phyloP scores from a whole-genome alignment of 1,140 invertebrate species.

The Diorhabda elongata region DNA sequence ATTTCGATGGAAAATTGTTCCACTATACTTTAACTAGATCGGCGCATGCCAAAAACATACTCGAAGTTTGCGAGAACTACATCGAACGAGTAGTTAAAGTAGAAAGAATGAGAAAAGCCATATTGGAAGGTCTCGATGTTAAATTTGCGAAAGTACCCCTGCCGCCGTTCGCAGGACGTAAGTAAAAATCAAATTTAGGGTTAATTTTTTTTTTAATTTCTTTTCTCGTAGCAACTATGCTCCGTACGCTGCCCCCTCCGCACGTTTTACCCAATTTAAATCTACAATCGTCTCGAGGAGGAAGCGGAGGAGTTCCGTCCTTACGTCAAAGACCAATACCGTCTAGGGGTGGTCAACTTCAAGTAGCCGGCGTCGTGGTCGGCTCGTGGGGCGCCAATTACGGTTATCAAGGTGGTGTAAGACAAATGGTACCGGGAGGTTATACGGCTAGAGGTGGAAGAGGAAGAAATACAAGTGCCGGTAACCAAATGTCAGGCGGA shows the following conservation, averaged over 20 bases:
- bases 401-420: conserved; percentile 48
- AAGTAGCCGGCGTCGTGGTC: conserved; percentile 77
- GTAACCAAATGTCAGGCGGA: background rate
- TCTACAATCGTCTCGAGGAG: conserved; percentile 32
- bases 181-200: background rate
- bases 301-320: conserved; percentile 22
- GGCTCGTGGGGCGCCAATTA: conserved; percentile 75
- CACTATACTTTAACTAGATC: conserved; percentile 75
- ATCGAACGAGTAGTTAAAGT: conserved; percentile 81
- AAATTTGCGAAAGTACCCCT: conserved; percentile 49
- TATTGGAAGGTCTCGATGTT: conserved; percentile 75
- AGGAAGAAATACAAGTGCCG: conserved; percentile 25
- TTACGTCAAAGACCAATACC: conserved; percentile 51
- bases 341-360: conserved; percentile 69
- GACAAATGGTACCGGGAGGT: conserved; percentile 23
- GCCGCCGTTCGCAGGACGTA: conserved; percentile 33
- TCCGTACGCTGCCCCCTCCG: conserved; percentile 36
- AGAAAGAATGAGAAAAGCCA: conserved; percentile 81
- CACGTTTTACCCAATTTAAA: conserved; percentile 40
- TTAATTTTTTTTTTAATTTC: background rate
- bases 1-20: conserved; percentile 89
- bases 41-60: conserved; percentile 62
- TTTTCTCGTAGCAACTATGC: conserved; percentile 18
- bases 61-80: conserved; percentile 74
- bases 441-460: conserved; percentile 11